phyloP scores from a whole-genome alignment of 2,113 vertebrate genomes.

The Copsychus sechellarum region DNA sequence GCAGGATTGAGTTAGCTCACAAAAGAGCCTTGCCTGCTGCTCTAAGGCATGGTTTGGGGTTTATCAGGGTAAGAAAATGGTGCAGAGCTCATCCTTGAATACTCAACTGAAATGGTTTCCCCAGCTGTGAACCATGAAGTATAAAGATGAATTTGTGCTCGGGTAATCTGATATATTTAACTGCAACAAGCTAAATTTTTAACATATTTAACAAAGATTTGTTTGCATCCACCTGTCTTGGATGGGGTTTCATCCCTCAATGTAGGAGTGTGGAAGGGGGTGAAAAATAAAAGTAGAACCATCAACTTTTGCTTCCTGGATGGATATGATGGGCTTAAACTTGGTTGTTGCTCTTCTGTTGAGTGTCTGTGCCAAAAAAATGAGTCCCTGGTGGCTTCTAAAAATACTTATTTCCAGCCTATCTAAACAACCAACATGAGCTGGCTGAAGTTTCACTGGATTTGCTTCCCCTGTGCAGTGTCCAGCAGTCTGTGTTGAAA shows the following conservation, averaged over 20 bases:
- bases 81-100: not conserved
- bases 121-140: not conserved
- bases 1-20: not conserved
- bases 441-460: not conserved
- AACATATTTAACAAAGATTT: not conserved
- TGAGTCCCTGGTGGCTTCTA: not conserved
- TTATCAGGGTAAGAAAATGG: not conserved
- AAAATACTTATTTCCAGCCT: slow-evolving; percentile 12
- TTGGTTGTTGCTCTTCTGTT: not conserved
- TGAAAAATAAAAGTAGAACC: not conserved
- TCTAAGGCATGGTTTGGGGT: not conserved
- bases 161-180: not conserved
- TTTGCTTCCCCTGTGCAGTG: slow-evolving; percentile 62
- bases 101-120: not conserved
- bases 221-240: not conserved
- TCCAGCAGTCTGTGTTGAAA: slow-evolving; percentile 81
- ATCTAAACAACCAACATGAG: not conserved
- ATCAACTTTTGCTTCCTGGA: not conserved
- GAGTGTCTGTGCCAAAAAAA: not conserved
- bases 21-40: not conserved
- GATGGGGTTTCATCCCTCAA: not conserved
- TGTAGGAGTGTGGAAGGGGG: fast-evolving
- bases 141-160: not conserved
- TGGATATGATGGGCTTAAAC: not conserved
- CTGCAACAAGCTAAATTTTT: not conserved